These are phyloP conservation scores for Microhierax caerulescens DNA, from an alignment of 2,797 vertebrate species.

Conservation along the genomic window DNA sequence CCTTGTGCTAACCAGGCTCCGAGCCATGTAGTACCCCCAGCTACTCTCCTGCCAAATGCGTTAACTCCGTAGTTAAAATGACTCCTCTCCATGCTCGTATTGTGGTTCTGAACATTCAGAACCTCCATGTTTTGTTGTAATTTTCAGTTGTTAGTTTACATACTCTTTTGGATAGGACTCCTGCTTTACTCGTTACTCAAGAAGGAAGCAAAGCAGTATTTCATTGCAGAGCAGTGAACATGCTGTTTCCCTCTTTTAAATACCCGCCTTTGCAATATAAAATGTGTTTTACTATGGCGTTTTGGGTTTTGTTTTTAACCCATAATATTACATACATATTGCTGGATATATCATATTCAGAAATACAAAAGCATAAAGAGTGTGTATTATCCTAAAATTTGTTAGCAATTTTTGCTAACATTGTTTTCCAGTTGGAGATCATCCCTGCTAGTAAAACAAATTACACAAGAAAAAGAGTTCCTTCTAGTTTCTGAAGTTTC, in stretches of 20 bases:
- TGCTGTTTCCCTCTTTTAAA: background rate
- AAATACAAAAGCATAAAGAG: background rate
- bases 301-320: background rate
- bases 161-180: background rate
- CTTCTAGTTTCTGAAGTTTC: background rate
- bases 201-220: background rate
- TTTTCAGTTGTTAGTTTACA: background rate
- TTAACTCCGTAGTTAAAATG: background rate
- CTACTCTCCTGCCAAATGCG: background rate
- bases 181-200: background rate
- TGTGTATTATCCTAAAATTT: background rate
- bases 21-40: too few relatives aligned
- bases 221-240: background rate
- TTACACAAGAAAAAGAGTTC: background rate
- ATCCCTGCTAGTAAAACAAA: background rate
- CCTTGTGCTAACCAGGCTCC: background rate
- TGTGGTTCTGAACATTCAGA: background rate
- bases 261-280: background rate
- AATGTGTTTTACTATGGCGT: background rate
- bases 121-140: background rate
- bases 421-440: background rate
- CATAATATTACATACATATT: background rate
- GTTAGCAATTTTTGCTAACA: background rate
- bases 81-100: background rate
- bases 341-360: background rate